Percentiles rank a stretch among this genome's conserved stretches.
These are phyloP conservation scores for Sciurus carolinensis DNA, from an alignment of 2,797 vertebrate species.

Conservation along the genomic window DNA sequence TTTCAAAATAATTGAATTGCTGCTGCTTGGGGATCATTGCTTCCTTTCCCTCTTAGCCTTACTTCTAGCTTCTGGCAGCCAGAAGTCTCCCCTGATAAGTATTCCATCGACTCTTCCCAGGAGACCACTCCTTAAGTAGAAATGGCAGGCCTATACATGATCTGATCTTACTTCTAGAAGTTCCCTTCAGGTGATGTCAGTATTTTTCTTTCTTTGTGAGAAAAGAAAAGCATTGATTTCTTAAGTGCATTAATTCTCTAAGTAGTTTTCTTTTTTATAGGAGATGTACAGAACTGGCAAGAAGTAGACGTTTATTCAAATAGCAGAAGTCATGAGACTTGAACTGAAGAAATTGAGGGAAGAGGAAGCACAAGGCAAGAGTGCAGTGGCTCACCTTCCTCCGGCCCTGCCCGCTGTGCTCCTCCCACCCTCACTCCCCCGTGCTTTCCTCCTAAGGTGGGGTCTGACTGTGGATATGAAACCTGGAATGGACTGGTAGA, in stretches of 20 bases:
- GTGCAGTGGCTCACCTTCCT: not conserved
- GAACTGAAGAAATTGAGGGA: not conserved
- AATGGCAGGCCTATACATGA: not conserved
- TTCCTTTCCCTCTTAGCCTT: constrained; percentile 33
- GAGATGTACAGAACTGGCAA: constrained; percentile 6
- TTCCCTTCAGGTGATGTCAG: constrained; percentile 64
- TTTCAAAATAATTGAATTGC: constrained; percentile 50
- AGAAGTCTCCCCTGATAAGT: not conserved
- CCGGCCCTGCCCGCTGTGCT: not conserved
- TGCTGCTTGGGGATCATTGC: not conserved
- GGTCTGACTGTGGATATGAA: not conserved
- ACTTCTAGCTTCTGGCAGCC: not conserved
- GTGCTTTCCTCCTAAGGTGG: not conserved
- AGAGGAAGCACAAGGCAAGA: not conserved
- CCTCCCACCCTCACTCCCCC: not conserved
- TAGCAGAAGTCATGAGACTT: not conserved
- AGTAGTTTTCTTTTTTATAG: constrained; percentile 54
- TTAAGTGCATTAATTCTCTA: constrained; percentile 44
- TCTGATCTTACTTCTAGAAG: constrained; percentile 32
- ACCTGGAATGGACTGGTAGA: not conserved
- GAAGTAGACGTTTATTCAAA: constrained; percentile 27
- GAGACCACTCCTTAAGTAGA: constrained; percentile 37
- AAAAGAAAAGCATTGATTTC: constrained; percentile 52
- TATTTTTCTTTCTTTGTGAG: constrained; percentile 67
- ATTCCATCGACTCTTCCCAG: not conserved